phyloP scores from a whole-genome alignment of 1,140 invertebrate genomes.

The Brachionus rotundiformis region DNA sequence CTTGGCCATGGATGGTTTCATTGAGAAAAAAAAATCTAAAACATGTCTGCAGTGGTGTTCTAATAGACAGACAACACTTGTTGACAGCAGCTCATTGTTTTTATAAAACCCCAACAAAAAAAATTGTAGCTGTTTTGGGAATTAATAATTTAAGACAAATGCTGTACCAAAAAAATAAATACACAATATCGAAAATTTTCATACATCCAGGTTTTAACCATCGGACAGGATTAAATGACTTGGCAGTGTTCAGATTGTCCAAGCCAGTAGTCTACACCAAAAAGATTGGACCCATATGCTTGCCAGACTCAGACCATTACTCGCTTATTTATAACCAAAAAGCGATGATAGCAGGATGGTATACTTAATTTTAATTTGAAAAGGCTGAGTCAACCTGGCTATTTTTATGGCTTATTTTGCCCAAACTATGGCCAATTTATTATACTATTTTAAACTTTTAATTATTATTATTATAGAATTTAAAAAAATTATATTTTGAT shows the following conservation, averaged over 20 bases:
- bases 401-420: too few relatives aligned
- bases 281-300: not conserved
- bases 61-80: slow-evolving; percentile 53
- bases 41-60: slow-evolving; percentile 54
- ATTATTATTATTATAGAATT: not conserved
- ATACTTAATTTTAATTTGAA: not conserved
- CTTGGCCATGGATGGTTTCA: slow-evolving; percentile 41
- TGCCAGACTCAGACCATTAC: not conserved
- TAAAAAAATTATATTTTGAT: not conserved
- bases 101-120: not conserved
- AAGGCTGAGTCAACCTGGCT: not conserved
- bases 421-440: too few relatives aligned
- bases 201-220: slow-evolving; percentile 4
- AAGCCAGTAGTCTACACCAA: not conserved
- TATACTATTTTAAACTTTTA: not conserved
- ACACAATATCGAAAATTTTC: not conserved
- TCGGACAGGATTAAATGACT: not conserved
- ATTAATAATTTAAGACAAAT: not conserved
- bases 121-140: not conserved
- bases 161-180: not conserved
- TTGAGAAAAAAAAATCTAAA: not conserved
- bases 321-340: not conserved
- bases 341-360: not conserved
- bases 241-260: not conserved
- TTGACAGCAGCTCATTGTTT: slow-evolving; percentile 56